Base-by-base conservation (phyloP, 2,797 vertebrate genomes). In the Hozukius guyotensis region DNA sequence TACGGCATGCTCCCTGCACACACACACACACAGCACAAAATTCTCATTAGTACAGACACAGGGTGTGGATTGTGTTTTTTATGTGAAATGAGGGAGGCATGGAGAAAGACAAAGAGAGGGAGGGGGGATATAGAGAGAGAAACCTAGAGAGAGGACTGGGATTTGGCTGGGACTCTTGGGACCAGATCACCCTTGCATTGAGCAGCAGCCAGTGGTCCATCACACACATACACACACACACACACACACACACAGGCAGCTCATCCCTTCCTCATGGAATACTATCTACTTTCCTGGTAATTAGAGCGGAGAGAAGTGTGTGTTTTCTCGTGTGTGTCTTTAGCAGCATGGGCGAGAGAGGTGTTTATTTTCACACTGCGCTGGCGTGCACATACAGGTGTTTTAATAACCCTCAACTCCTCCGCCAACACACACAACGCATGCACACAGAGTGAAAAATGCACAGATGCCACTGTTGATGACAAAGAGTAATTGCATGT, bases 291-390 rank as follows among this genome's bases (percentile, higher is more conserved):
- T 72, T 89, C 72, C 25, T 88, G 78, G 84, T 92, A 92, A 94
- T 94, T 92, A 92, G 92, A 94, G 91, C 90, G 60, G 84, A 88
- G 86, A 84, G 66, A 64, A 75, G 72, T 66, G 75, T 87, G 78
- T 75, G 53, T 77, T 75, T 63, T 83, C 20, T 57, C 75, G 49
- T 64, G 53, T 77, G 81, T 81, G 71, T 90, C 55, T 87, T 53
- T 55, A 75, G 64, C 85, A 82, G 87, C 78, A 75, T 72, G 70
- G 75, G 34, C 29, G 72, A 80, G 68, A 68, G 32, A 77, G 67
- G 72, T 88, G 85, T 92, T 90, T 90, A 85, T 88, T 89, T 88
- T 88, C 85, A 81, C 85, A 80, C 83, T 62, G 76, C 56, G 72
- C 55, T 38, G 70, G 16, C 5, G 16, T 66, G 78, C 52, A 77